Evolutionary conservation across 2,113 vertebrate genomes (phyloP).

Genomic region (Perognathus longimembris): DNA sequence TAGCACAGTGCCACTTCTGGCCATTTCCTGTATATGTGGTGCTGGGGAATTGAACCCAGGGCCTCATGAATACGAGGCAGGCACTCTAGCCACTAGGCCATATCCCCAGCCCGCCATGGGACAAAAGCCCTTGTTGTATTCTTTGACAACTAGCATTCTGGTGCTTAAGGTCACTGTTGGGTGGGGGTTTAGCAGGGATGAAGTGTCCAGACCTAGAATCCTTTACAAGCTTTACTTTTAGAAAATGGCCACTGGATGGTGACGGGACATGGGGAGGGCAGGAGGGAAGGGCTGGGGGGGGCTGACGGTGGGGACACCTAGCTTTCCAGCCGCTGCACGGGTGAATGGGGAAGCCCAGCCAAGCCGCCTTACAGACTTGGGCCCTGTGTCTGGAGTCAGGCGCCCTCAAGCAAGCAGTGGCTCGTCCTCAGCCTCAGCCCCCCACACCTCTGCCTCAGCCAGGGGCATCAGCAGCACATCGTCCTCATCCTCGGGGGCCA

Average conservation of each 20-base stretch:
- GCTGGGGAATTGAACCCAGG: too few species aligned
- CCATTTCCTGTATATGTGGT: too few species aligned
- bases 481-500: conserved; percentile 86
- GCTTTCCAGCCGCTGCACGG: conserved; percentile 31
- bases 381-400: not conserved
- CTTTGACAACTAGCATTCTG: not conserved
- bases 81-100: too few species aligned
- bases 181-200: conserved; percentile 32
- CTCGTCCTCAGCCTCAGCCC: conserved; percentile 88
- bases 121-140: conserved; percentile 52
- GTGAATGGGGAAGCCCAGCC: too few species aligned
- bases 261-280: not conserved
- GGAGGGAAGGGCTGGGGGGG: too few species aligned
- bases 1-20: too few species aligned
- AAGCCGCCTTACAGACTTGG: not conserved
- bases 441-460: conserved; percentile 86
- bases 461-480: conserved; percentile 93
- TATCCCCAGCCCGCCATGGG: too few species aligned
- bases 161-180: conserved; percentile 63
- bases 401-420: conserved; percentile 90
- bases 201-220: conserved; percentile 34
- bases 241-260: conserved; percentile 11
- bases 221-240: conserved; percentile 48
- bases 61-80: too few species aligned
- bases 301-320: too few species aligned